Evolutionary conservation across 2,113 vertebrate genomes (phyloP).

Genomic region (Todiramphus chloris): DNA sequence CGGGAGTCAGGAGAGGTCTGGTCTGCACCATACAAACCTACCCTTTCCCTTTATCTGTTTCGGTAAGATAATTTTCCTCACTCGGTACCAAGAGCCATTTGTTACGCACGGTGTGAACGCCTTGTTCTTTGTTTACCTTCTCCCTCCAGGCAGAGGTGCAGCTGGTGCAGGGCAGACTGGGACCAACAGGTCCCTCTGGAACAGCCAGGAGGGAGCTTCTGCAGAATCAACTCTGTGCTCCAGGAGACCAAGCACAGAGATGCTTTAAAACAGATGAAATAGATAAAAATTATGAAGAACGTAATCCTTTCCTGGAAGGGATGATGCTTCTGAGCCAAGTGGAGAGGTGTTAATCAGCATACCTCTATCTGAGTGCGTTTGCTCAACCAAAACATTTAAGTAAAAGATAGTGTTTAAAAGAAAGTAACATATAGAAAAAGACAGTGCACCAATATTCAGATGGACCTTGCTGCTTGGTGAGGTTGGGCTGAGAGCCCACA

Average conservation of each 20-base stretch:
- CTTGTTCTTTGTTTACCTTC: conserved; percentile 74
- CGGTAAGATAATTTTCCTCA: conserved; percentile 71
- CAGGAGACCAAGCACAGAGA: background rate
- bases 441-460: fast-evolving
- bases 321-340: background rate
- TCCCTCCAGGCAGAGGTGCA: conserved; percentile 60
- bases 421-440: fast-evolving
- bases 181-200: background rate
- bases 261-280: fast-evolving
- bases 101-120: conserved; percentile 54
- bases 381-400: background rate
- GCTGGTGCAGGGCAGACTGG: fast-evolving
- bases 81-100: conserved; percentile 78
- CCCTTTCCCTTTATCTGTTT: conserved; percentile 71
- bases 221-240: fast-evolving
- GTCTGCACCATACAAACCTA: conserved; percentile 6
- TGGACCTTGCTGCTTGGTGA: background rate
- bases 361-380: background rate
- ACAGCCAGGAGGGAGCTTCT: background rate
- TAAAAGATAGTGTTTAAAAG: background rate
- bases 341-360: background rate
- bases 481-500: fast-evolving
- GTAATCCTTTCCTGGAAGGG: background rate
- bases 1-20: background rate
- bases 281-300: background rate